Base-by-base conservation (phyloP, 2,797 vertebrate genomes). In the Fundulus diaphanus region DNA sequence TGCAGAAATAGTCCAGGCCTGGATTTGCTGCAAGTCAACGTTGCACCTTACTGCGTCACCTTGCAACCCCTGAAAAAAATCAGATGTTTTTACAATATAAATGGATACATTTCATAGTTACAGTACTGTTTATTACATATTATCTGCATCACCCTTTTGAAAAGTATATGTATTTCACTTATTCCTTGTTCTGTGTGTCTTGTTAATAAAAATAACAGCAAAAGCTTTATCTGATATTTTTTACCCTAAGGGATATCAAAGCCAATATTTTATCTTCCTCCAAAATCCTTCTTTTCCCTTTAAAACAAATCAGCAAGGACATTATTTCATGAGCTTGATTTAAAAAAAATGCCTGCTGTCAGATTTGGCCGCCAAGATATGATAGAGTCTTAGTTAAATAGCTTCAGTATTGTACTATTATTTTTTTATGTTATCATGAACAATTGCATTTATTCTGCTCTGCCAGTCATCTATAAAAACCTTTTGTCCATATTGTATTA, bases 251-350 rank as follows among this genome's bases (percentile, higher is more conserved):
- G 74, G 73, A 85, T 82, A 80, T 85, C 73, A 85, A 87, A 87
- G 78, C 65, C 63, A 63, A 11, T 75, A 69, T 86, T 87, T 88
- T 83, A 89, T 90, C 80, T 83, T 24, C 35, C 29, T 77, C 46
- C 69, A 79, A 83, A 89, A 82, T 84, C 77, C 72, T 71, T 76
- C 76, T 84, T 82, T 85, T 72, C 74, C 87, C 79, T 87, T 92
- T 92, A 82, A 88, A 91, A 88, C 78, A 84, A 88, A 92, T 89
- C 85, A 87, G 87, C 80, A 82, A 77, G 76, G 82, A 90, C 84
- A 89, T 92, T 86, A 77, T 92, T 90, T 90, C 83, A 88, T 87
- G 83, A 86, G 73, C 78, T 82, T 82, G 78, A 89, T 88, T 81
- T 86, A 90, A 70, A 88, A 85, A 89, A 75, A 89, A 83, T 59